A percentile compares a stretch with the other conserved stretches of the same genome.
Evolutionary conservation across 2,888 invertebrate species (phyloP).

Genomic region (Watsonalla cultraria): DNA sequence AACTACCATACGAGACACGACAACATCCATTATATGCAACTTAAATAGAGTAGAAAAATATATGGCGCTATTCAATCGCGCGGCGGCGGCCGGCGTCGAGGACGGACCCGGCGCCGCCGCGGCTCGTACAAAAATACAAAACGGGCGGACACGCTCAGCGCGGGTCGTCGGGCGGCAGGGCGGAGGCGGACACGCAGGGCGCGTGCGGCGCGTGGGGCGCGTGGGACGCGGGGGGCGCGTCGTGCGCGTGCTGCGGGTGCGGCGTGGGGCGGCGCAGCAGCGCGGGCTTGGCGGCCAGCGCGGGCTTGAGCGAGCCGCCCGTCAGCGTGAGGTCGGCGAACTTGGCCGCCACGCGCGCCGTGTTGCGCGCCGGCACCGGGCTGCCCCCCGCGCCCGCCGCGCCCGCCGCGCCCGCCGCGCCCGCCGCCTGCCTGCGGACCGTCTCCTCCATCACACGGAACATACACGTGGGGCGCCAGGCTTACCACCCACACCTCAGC

Average conservation of each 20-base stretch:
- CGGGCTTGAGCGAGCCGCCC: slow-evolving; percentile 83
- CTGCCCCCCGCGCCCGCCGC: slow-evolving; percentile 34
- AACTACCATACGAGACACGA: background rate
- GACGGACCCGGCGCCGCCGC: slow-evolving; percentile 13
- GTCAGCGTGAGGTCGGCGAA: slow-evolving; percentile 82
- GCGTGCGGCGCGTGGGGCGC: slow-evolving; percentile 6
- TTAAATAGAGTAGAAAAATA: slow-evolving; percentile 18
- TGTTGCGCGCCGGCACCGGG: slow-evolving; percentile 79
- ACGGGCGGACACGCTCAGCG: slow-evolving; percentile 2
- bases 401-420: slow-evolving; percentile 9
- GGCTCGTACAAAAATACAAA: slow-evolving; percentile 27
- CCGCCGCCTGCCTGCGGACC: slow-evolving; percentile 6
- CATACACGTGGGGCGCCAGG: too few relatives aligned
- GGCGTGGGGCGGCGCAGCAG: slow-evolving; percentile 79
- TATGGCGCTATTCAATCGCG: slow-evolving; percentile 11
- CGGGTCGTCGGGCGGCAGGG: slow-evolving; percentile 6
- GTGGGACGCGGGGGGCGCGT: slow-evolving; percentile 16
- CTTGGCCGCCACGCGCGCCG: slow-evolving; percentile 81
- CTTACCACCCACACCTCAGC: too few relatives aligned
- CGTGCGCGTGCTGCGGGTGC: slow-evolving; percentile 38
- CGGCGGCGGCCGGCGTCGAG: slow-evolving; percentile 8
- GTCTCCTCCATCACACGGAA: too few relatives aligned
- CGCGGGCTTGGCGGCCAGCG: slow-evolving; percentile 89
- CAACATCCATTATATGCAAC: background rate
- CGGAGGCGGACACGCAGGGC: slow-evolving; percentile 7